Evolutionary conservation across 2,888 invertebrate genomes (phyloP).

Genomic region (Nemotelus nigrinus): DNA sequence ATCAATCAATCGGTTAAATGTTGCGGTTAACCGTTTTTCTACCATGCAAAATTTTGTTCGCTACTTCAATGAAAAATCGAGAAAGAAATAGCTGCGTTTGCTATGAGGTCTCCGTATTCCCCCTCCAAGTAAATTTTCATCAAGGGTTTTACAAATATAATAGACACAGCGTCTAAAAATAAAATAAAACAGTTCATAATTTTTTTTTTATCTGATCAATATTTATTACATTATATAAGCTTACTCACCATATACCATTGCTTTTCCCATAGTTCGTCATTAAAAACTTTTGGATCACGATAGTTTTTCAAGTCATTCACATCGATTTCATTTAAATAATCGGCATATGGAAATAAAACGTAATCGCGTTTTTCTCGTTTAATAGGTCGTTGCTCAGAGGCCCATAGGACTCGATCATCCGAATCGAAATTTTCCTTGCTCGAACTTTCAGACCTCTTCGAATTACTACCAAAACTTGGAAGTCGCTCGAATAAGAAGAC

Average conservation of each 20-base stretch:
- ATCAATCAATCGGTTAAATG: too few relatives aligned
- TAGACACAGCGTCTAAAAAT: too few relatives aligned
- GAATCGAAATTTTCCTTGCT: constrained; percentile 44
- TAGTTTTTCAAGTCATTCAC: constrained; percentile 22
- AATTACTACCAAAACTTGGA: constrained; percentile 39
- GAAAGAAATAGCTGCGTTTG: too few relatives aligned
- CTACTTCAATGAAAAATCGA: too few relatives aligned
- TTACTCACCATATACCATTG: constrained; percentile 78
- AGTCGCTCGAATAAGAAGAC: constrained; percentile 51
- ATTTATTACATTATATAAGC: neutral
- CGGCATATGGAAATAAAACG: constrained; percentile 39
- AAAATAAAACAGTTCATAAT: neutral
- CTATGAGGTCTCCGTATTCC: too few relatives aligned
- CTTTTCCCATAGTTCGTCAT: constrained; percentile 86
- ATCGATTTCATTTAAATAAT: constrained; percentile 44
- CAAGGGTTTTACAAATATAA: too few relatives aligned
- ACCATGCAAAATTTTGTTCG: too few relatives aligned
- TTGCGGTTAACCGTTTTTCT: too few relatives aligned
- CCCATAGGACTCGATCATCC: constrained; percentile 53
- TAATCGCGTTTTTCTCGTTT: constrained; percentile 53
- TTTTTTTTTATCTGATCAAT: neutral
- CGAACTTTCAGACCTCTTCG: constrained; percentile 45
- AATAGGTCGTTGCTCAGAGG: constrained; percentile 52
- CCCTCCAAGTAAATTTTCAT: too few relatives aligned
- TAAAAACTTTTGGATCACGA: constrained; percentile 69